Base-by-base conservation (phyloP, 2,113 vertebrate species). In the Eolophus roseicapilla region DNA sequence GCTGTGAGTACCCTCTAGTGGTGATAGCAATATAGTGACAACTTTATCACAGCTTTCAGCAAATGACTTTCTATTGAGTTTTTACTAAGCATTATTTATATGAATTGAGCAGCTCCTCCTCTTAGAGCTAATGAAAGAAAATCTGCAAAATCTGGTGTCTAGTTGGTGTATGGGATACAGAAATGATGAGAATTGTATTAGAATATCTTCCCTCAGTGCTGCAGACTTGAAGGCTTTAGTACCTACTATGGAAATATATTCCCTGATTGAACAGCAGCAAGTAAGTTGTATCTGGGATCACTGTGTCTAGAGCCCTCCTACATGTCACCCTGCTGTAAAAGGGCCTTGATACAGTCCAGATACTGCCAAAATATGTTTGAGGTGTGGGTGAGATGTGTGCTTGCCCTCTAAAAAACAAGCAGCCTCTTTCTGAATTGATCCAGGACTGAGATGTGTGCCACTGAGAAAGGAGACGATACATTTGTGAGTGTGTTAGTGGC, bases 1-100 rank as follows among this genome's bases (percentile, higher is more conserved):
- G 86, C 90, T 75, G 41, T 50, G 83, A 88, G 63, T 95, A 68
- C 96, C 95, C 95, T 94, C 96, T 97, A 93, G 95, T 94, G 96
- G 96, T 71, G 81, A 18, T 29, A 93, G 46, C 49, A 41, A 6
- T 49, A 31, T 25, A 71, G 9, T 0, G 1, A 59, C 68, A 52
- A 10, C 71, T 73, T 68, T 28, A 43, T 21, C 28, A 59, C 49
- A 50, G 11, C 41, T 91, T 65, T 39, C 74, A 76, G 49, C 33
- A 84, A 62, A 41, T 44, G 5, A 47, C 43, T 71, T 74, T 55
- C 68, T 62, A 39, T 55, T 76, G 62, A 85, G 75, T 63, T 90
- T 71, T 84, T 71, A 15, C 4, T 35, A 65, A 81, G 69, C 9
- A 2, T 53, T 74, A 20, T 78, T 86, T 70, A 4, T 24, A 31